These are phyloP conservation scores for Danaus melanippus DNA, from an alignment of 1,140 invertebrate species.

Conservation along the genomic window DNA sequence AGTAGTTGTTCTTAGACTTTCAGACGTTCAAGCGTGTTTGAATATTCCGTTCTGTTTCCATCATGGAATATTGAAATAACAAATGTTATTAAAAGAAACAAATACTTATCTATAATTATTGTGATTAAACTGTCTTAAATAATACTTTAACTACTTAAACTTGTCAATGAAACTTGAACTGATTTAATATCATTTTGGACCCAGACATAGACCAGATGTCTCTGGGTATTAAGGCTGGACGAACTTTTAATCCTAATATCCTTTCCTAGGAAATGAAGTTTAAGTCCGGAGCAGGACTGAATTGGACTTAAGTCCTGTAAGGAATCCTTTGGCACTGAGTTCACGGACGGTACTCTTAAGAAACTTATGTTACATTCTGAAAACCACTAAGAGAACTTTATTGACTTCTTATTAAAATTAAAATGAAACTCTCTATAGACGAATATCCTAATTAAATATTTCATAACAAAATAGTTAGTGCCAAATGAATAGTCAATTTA, in stretches of 20 bases:
- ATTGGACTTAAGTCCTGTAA: conserved; percentile 34
- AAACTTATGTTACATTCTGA: conserved; percentile 22
- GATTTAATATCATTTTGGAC: conserved; percentile 34
- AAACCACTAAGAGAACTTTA: conserved; percentile 10
- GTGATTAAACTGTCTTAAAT: no score
- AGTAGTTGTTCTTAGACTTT: neutral
- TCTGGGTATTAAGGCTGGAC: conserved; percentile 33
- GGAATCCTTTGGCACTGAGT: conserved; percentile 31
- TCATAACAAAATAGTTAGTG: no score
- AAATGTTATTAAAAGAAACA: conserved; percentile 4
- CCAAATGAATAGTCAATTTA: no score
- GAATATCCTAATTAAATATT: no score
- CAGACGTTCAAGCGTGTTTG: conserved; percentile 10
- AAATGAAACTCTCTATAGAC: no score
- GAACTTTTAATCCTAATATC: conserved; percentile 47
- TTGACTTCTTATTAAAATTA: conserved; percentile 7
- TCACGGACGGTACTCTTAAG: conserved; percentile 17
- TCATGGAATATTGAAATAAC: neutral
- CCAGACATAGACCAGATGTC: conserved; percentile 32
- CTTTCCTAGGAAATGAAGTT: conserved; percentile 45
- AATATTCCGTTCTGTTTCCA: neutral
- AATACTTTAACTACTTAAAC: conserved; percentile 3
- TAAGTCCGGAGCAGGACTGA: conserved; percentile 32
- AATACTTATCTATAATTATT: no score
- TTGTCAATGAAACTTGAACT: conserved; percentile 22